Percentiles rank a stretch among this genome's conserved stretches.
Evolutionary conservation across 2,113 vertebrate species (phyloP).

Genomic region (Aptenodytes forsteri): DNA sequence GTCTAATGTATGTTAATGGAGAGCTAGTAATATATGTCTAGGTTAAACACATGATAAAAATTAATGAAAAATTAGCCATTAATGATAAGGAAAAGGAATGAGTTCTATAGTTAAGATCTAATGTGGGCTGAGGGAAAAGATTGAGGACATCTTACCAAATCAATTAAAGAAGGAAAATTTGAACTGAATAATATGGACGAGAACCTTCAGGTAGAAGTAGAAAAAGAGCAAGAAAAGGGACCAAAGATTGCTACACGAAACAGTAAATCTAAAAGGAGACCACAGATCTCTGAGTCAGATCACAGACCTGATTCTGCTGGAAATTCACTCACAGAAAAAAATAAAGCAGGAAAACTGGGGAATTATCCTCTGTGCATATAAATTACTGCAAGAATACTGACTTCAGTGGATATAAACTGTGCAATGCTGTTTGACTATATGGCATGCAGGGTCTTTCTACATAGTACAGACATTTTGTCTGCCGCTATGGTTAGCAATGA

Average conservation of each 20-base stretch:
- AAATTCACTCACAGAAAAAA: neutral
- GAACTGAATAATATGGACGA: neutral
- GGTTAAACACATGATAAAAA: neutral
- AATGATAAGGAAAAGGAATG: neutral
- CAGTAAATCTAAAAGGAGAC: neutral
- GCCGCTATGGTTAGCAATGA: neutral
- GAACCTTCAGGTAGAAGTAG: neutral
- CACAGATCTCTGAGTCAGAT: neutral
- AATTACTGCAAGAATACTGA: neutral
- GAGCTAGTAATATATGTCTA: neutral
- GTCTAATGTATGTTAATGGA: neutral
- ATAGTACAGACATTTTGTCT: neutral
- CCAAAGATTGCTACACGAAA: neutral
- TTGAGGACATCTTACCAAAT: neutral
- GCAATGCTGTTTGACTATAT: neutral
- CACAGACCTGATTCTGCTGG: neutral
- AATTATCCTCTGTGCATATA: neutral
- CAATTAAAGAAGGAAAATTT: neutral
- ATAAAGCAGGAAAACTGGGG: neutral
- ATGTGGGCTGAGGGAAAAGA: neutral
- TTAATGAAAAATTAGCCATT: rapidly evolving
- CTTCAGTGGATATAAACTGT: neutral
- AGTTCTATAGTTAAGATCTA: neutral
- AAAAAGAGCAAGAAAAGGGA: neutral
- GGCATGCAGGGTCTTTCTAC: neutral